A percentile compares a stretch with the other conserved stretches of the same genome.
Evolutionary conservation across 2,797 vertebrate genomes (phyloP).

Genomic region (Vespertilio murinus): DNA sequence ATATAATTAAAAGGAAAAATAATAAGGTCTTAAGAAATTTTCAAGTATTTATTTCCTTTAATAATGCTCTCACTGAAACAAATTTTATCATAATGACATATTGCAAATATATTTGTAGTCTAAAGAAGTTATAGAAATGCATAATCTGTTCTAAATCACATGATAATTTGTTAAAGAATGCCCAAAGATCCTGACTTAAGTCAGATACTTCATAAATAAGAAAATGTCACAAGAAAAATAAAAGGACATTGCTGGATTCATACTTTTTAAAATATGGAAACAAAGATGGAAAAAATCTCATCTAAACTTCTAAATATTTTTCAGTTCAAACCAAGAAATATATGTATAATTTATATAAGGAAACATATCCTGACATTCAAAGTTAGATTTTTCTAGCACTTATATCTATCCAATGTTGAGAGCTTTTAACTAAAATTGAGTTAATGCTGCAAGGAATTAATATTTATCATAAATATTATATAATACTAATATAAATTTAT

Average conservation of each 20-base stretch:
- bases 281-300: neutral
- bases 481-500: neutral
- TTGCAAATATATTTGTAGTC: neutral
- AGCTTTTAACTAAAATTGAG: neutral
- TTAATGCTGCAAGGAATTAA: neutral
- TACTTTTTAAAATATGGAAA: neutral
- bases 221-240: neutral
- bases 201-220: neutral
- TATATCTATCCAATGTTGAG: neutral
- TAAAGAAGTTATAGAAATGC: neutral
- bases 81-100: neutral
- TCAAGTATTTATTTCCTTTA: neutral
- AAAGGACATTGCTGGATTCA: neutral
- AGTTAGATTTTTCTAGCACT: neutral
- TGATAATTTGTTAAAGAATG: neutral
- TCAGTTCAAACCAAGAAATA: neutral
- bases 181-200: neutral
- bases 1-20: neutral
- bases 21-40: neutral
- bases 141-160: neutral
- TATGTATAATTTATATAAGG: neutral
- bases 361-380: neutral
- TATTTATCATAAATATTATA: neutral
- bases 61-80: neutral
- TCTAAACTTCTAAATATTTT: neutral